Conservation (phyloP, 2,888 invertebrate genomes). For the Ichneumon xanthorius region DNA sequence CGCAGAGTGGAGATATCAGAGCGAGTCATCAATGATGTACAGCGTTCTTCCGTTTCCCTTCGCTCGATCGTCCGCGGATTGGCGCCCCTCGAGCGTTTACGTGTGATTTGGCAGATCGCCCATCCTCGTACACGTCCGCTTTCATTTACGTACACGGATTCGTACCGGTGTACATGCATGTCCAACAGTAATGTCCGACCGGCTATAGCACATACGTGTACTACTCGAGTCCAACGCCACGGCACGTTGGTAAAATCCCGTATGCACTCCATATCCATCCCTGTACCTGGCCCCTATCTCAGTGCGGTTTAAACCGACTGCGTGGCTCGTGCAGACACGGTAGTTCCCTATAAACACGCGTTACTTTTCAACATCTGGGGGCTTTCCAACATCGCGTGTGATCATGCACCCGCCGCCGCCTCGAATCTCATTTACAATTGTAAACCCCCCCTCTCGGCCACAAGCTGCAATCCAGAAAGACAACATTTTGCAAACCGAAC, state of each 20-base stretch:
- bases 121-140: conserved; percentile 39
- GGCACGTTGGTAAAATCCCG: conserved; percentile 49
- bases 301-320: conserved; percentile 24
- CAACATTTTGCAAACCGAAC: conserved; percentile 35
- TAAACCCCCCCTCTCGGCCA: conserved; percentile 5
- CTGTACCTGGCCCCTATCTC: conserved; percentile 44
- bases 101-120: conserved; percentile 71
- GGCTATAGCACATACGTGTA: conserved; percentile 36
- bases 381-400: conserved; percentile 46
- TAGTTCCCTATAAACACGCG: conserved; percentile 51
- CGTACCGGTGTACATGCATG: conserved; percentile 11
- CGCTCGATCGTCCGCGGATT: conserved; percentile 25
- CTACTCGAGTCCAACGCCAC: conserved; percentile 45
- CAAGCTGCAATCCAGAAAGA: conserved; percentile 8
- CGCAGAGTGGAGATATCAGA: conserved; percentile 44
- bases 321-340: conserved; percentile 38
- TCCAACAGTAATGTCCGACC: conserved; percentile 16
- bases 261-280: conserved; percentile 1
- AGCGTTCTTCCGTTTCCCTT: conserved; percentile 60
- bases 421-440: conserved; percentile 53
- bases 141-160: conserved; percentile 9
- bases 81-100: conserved; percentile 24
- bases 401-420: conserved; percentile 31
- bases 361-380: conserved; percentile 43
- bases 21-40: conserved; percentile 62